Conservation (phyloP, 2,797 vertebrate species). For the Chelmon rostratus region DNA sequence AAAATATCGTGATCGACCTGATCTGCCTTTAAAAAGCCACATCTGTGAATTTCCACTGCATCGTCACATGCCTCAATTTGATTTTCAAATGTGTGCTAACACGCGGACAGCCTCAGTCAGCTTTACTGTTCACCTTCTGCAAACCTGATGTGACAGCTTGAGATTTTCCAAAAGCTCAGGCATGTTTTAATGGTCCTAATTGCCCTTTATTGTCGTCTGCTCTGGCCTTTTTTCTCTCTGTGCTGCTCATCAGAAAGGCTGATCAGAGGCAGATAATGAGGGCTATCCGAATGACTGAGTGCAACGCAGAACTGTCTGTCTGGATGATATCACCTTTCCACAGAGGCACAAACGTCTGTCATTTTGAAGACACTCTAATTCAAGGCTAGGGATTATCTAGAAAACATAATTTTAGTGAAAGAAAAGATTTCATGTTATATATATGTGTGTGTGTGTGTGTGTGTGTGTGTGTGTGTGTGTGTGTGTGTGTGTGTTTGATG, state of each 20-base stretch:
- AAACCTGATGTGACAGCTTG: slow-evolving; percentile 15
- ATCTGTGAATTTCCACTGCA: not conserved
- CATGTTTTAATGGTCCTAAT: slow-evolving; percentile 46
- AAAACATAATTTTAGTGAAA: not conserved
- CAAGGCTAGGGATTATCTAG: not conserved
- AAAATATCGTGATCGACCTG: not conserved
- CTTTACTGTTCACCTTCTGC: slow-evolving; percentile 2
- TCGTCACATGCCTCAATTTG: not conserved
- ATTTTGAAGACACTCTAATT: slow-evolving; percentile 8
- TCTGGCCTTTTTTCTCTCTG: slow-evolving; percentile 24
- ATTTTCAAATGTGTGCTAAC: not conserved
- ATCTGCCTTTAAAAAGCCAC: slow-evolving; percentile 8
- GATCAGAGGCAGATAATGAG: slow-evolving; percentile 57
- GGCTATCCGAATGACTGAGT: slow-evolving; percentile 55
- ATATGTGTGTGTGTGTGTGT: too few species aligned
- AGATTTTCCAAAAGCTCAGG: slow-evolving; percentile 21
- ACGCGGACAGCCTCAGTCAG: slow-evolving; percentile 26
- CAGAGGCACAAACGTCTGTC: slow-evolving; percentile 8
- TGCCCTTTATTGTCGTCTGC: slow-evolving; percentile 47
- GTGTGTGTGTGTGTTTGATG: too few species aligned
- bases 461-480: too few species aligned
- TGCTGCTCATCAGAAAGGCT: slow-evolving; percentile 53
- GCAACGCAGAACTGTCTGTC: slow-evolving; percentile 7
- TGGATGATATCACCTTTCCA: not conserved
- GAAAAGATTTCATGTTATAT: not conserved